Evolutionary conservation across 2,888 invertebrate genomes (phyloP).

Genomic region (Nasonovia ribisnigri): DNA sequence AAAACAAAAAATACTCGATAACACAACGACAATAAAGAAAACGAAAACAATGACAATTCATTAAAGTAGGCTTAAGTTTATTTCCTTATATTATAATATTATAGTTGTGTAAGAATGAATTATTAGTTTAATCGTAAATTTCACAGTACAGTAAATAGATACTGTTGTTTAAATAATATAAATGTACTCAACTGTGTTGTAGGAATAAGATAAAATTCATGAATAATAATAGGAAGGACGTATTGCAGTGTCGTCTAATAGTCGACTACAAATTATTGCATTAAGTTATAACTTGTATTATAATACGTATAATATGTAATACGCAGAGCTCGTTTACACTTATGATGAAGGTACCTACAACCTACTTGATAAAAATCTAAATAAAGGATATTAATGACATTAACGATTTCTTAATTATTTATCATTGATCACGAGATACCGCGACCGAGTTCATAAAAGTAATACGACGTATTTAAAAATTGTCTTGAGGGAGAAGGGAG

Average conservation of each 20-base stretch:
- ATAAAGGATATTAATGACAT: not conserved
- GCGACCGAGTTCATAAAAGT: not conserved
- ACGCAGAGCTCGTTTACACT: not conserved
- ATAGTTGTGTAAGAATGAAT: constrained; percentile 46
- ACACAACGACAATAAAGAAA: not conserved
- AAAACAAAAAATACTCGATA: constrained; percentile 6
- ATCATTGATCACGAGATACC: not conserved
- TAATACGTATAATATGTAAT: not conserved
- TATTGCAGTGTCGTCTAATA: constrained; percentile 30
- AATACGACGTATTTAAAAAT: not conserved
- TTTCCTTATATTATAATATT: constrained; percentile 19
- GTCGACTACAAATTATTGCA: constrained; percentile 17
- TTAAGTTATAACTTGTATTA: not conserved
- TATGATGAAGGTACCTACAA: not conserved
- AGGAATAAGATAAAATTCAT: constrained; percentile 25
- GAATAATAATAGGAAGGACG: constrained; percentile 19
- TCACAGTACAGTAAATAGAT: constrained; percentile 29
- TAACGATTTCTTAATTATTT: not conserved
- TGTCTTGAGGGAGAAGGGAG: not conserved
- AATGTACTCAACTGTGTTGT: constrained; percentile 30
- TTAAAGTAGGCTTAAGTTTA: constrained; percentile 39
- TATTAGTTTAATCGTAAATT: constrained; percentile 56
- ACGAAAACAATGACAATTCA: not conserved
- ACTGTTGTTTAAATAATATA: constrained; percentile 20
- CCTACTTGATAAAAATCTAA: not conserved